These are phyloP conservation scores for Enteromius treurensis DNA, from an alignment of 2,797 vertebrate genomes.

Conservation along the genomic window DNA sequence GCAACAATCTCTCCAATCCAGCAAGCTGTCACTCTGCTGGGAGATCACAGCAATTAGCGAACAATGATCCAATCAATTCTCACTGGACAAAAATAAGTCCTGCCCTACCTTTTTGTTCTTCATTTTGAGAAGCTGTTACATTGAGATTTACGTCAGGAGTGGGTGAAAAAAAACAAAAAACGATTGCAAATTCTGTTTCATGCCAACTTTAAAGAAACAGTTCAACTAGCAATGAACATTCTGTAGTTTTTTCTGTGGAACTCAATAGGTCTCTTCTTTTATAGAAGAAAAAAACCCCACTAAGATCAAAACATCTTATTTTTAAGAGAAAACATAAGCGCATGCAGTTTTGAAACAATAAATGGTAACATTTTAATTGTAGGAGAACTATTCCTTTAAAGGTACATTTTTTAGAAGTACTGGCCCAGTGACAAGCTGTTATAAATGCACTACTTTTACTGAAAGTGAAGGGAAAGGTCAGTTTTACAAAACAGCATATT, in stretches of 20 bases:
- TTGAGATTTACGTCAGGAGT: not conserved
- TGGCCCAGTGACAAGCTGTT: slow-evolving; percentile 1
- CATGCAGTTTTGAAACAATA: not conserved
- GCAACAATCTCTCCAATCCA: not conserved
- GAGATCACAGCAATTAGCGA: not conserved
- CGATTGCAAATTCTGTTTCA: not conserved
- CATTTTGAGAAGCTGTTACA: not conserved
- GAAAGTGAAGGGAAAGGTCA: slow-evolving; percentile 27
- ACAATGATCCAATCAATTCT: slow-evolving; percentile 7
- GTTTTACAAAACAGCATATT: slow-evolving; percentile 29
- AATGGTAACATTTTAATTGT: not conserved
- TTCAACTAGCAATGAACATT: not conserved
- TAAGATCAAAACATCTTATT: not conserved
- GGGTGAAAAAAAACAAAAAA: not conserved
- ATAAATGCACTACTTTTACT: slow-evolving; percentile 1
- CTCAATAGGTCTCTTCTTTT: not conserved
- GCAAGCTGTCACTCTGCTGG: not conserved
- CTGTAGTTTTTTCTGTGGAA: not conserved
- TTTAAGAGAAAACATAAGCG: not conserved
- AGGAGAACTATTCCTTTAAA: not conserved
- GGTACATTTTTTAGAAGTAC: not conserved
- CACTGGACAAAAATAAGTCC: not conserved
- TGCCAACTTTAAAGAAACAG: not conserved
- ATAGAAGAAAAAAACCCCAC: not conserved
- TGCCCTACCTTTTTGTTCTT: not conserved